Conservation (phyloP, 2,113 vertebrate species). For the Cyprinus carpio region DNA sequence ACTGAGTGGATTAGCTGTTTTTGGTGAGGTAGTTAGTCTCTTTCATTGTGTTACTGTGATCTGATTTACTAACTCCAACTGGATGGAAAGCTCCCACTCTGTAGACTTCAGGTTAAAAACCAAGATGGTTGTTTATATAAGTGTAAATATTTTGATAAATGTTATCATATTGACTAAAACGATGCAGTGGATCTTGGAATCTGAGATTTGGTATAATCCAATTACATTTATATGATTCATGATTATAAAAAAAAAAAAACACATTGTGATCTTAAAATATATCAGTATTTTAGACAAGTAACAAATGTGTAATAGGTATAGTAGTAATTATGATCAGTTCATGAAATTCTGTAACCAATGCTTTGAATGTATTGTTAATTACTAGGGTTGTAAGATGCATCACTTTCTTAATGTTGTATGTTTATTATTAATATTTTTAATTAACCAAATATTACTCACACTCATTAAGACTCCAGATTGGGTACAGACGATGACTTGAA, state of each 20-base stretch:
- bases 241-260: no score
- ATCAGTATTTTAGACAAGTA: not conserved
- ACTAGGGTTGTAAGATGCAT: no score
- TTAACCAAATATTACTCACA: not conserved
- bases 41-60: constrained; percentile 16
- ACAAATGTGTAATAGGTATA: not conserved
- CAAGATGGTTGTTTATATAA: not conserved
- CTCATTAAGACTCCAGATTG: not conserved
- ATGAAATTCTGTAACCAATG: not conserved
- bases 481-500: not conserved
- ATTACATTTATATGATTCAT: not conserved
- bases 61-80: constrained; percentile 7
- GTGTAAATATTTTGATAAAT: not conserved
- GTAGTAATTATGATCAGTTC: not conserved
- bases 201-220: not conserved
- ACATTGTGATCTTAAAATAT: no score
- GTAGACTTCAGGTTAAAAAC: not conserved
- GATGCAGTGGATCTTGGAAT: not conserved
- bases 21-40: constrained; percentile 14
- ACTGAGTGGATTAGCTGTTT: constrained; percentile 23
- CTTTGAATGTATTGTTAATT: not conserved
- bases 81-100: constrained; percentile 6
- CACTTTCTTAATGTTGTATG: not conserved
- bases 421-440: not conserved
- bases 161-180: no score